Evolutionary conservation across 2,797 vertebrate genomes (phyloP).

Genomic region (Hozukius guyotensis): DNA sequence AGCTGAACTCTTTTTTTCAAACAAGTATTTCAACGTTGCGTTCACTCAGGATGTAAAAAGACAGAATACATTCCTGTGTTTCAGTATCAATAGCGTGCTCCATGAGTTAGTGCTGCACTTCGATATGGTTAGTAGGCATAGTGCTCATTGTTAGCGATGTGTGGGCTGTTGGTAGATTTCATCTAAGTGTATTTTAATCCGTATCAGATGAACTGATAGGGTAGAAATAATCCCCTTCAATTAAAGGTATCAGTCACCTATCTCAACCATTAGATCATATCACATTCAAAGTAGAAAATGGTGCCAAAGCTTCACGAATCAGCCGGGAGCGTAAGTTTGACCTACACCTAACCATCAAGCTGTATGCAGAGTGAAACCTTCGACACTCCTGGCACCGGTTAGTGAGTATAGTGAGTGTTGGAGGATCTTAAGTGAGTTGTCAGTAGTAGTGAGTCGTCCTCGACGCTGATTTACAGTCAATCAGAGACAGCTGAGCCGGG

Average conservation of each 20-base stretch:
- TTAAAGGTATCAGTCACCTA: neutral
- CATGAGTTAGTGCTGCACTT: neutral
- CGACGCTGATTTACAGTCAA: slow-evolving; percentile 51
- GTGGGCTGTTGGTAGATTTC: neutral
- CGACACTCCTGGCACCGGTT: neutral
- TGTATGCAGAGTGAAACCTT: neutral
- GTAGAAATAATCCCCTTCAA: slow-evolving; percentile 13
- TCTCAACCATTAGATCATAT: neutral
- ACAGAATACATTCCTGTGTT: neutral
- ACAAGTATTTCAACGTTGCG: neutral
- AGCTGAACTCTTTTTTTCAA: accelerated
- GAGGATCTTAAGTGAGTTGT: slow-evolving; percentile 68
- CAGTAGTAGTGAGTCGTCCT: slow-evolving; percentile 42
- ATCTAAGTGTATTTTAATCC: slow-evolving; percentile 22
- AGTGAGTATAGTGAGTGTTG: slow-evolving; percentile 26
- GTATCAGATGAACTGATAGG: slow-evolving; percentile 17
- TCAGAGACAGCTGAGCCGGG: slow-evolving; percentile 18
- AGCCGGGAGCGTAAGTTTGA: too few species aligned
- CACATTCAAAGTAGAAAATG: neutral
- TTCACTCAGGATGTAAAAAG: neutral
- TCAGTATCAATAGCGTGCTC: neutral
- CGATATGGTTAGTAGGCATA: neutral
- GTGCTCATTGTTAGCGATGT: slow-evolving; percentile 15
- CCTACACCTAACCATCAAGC: neutral
- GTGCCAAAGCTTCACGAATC: neutral